Conservation (phyloP, 2,888 invertebrate genomes). For the Zygaena filipendulae region DNA sequence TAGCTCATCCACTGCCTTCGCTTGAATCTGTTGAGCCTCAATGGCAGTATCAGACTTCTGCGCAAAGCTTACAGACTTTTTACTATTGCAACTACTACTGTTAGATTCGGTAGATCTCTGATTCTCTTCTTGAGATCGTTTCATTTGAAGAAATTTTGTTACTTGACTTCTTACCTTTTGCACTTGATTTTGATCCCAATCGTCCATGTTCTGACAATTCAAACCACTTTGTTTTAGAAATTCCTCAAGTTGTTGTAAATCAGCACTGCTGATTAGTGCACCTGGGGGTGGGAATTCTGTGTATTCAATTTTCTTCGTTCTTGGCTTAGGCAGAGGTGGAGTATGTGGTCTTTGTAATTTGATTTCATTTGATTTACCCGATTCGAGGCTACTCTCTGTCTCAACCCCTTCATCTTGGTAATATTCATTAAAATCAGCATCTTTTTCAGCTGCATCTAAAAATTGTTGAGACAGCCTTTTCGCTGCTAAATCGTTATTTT, state of each 20-base stretch:
- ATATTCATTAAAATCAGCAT: conserved; percentile 62
- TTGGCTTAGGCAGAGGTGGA: conserved; percentile 61
- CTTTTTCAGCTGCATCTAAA: conserved; percentile 63
- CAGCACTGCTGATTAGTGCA: conserved; percentile 68
- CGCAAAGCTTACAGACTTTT: conserved; percentile 83
- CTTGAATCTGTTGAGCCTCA: conserved; percentile 42
- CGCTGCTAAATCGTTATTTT: conserved; percentile 63
- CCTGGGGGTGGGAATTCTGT: conserved; percentile 61
- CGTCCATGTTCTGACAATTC: conserved; percentile 74
- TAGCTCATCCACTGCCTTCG: conserved; percentile 62
- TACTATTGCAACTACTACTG: conserved; percentile 69
- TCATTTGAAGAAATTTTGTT: conserved; percentile 75
- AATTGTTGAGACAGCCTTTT: conserved; percentile 63
- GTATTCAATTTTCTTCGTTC: conserved; percentile 57
- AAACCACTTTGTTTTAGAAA: conserved; percentile 78
- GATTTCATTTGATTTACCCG: conserved; percentile 64
- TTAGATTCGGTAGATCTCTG: conserved; percentile 70
- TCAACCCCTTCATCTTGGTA: conserved; percentile 73
- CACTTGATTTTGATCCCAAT: conserved; percentile 76
- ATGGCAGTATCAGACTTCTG: conserved; percentile 61
- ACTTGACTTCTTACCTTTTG: conserved; percentile 77
- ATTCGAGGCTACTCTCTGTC: conserved; percentile 69
- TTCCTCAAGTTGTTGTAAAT: conserved; percentile 76
- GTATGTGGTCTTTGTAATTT: conserved; percentile 60
- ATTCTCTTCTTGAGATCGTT: conserved; percentile 75